Percentiles rank a stretch among this genome's conserved stretches.
Conservation (phyloP, 2,888 invertebrate genomes). For the Blera fallax region DNA sequence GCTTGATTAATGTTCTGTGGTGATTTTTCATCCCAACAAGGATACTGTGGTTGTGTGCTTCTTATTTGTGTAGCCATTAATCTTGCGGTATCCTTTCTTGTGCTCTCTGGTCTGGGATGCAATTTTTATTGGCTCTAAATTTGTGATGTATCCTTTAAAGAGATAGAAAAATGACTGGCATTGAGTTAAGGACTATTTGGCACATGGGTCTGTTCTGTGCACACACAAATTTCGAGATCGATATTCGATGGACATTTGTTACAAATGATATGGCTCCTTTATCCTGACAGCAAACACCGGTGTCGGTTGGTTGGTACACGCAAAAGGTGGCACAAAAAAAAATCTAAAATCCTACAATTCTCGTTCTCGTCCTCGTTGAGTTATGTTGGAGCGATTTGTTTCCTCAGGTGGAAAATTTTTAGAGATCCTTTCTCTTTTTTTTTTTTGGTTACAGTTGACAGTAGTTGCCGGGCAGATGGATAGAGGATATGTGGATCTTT, state of each 20-base stretch:
- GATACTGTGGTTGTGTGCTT: no score
- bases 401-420: slow-evolving; percentile 61
- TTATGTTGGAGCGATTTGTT: slow-evolving; percentile 58
- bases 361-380: slow-evolving; percentile 32
- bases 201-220: slow-evolving; percentile 6
- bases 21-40: slow-evolving; percentile 54
- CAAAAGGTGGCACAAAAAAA: slow-evolving; percentile 62
- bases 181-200: slow-evolving; percentile 30
- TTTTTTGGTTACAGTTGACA: not conserved
- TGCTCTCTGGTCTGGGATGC: slow-evolving; percentile 26
- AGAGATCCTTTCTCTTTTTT: not conserved
- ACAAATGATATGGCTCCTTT: slow-evolving; percentile 67
- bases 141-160: slow-evolving; percentile 63
- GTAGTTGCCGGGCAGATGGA: slow-evolving; percentile 28
- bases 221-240: not conserved
- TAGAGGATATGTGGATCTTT: not conserved
- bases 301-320: slow-evolving; percentile 33
- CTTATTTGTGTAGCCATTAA: slow-evolving; percentile 41
- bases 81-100: slow-evolving; percentile 66
- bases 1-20: slow-evolving; percentile 68
- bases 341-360: slow-evolving; percentile 40
- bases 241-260: slow-evolving; percentile 58
- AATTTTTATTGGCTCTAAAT: slow-evolving; percentile 65
- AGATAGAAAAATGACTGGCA: slow-evolving; percentile 58
- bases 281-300: slow-evolving; percentile 68